Evolutionary conservation across 2,113 vertebrate genomes (phyloP).

Genomic region (Burhinus bistriatus): DNA sequence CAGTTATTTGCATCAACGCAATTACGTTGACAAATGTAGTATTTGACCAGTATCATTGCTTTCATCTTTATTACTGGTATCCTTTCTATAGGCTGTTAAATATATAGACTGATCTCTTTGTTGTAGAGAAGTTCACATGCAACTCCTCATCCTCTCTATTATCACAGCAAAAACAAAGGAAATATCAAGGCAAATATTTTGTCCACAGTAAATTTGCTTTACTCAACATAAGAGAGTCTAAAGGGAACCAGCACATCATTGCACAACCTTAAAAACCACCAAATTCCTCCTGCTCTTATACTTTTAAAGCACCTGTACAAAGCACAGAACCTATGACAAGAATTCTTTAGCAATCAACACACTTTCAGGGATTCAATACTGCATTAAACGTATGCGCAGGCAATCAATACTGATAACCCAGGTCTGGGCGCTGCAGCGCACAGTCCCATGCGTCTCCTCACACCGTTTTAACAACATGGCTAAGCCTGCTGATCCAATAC

Average conservation of each 20-base stretch:
- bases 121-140: neutral
- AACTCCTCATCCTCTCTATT: neutral
- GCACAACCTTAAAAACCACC: slow-evolving; percentile 40
- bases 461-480: neutral
- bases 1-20: slow-evolving; percentile 3
- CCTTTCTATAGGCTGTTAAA: neutral
- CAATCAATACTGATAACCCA: neutral
- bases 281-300: neutral
- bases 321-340: neutral
- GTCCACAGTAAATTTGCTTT: slow-evolving; percentile 24
- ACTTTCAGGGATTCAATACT: neutral
- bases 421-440: neutral
- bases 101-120: neutral
- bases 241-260: slow-evolving; percentile 41
- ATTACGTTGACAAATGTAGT: neutral
- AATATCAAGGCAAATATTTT: neutral
- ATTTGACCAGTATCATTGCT: neutral
- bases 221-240: neutral
- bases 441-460: neutral
- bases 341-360: neutral
- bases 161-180: slow-evolving; percentile 28
- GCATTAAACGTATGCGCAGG: neutral
- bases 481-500: neutral
- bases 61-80: neutral
- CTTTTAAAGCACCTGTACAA: slow-evolving; percentile 48